Conservation (phyloP, 2,113 vertebrate species). For the Potamarius usumacintae region DNA sequence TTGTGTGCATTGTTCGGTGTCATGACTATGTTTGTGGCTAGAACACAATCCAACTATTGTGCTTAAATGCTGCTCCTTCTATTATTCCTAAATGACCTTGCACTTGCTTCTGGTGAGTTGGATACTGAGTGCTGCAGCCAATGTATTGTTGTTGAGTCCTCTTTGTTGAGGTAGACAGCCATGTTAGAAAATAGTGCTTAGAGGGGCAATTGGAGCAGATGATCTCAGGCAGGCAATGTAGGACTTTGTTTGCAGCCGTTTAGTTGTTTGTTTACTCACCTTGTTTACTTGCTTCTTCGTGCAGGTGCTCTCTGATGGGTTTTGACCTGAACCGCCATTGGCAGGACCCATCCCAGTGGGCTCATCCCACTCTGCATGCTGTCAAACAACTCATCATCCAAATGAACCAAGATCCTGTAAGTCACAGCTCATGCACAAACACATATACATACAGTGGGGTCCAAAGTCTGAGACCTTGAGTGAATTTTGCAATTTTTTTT, state of each 20-base stretch:
- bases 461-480: background rate
- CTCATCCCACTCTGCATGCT: slow-evolving; percentile 91
- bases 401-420: slow-evolving; percentile 94
- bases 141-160: background rate
- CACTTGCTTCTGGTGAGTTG: background rate
- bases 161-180: background rate
- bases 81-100: background rate
- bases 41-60: background rate
- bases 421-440: slow-evolving; percentile 54
- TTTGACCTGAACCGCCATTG: slow-evolving; percentile 97
- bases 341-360: slow-evolving; percentile 95
- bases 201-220: background rate
- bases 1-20: background rate
- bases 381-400: slow-evolving; percentile 93
- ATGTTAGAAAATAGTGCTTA: background rate
- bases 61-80: background rate
- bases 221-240: background rate
- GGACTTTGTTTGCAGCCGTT: slow-evolving; percentile 13
- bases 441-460: background rate
- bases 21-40: background rate
- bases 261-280: slow-evolving; percentile 23
- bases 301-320: slow-evolving; percentile 95
- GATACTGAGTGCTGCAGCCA: background rate
- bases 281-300: slow-evolving; percentile 41
- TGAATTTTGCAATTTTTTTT: background rate